A percentile compares a stretch with the other conserved stretches of the same genome.
Evolutionary conservation across 2,797 vertebrate genomes (phyloP).

Genomic region (Catharus ustulatus): DNA sequence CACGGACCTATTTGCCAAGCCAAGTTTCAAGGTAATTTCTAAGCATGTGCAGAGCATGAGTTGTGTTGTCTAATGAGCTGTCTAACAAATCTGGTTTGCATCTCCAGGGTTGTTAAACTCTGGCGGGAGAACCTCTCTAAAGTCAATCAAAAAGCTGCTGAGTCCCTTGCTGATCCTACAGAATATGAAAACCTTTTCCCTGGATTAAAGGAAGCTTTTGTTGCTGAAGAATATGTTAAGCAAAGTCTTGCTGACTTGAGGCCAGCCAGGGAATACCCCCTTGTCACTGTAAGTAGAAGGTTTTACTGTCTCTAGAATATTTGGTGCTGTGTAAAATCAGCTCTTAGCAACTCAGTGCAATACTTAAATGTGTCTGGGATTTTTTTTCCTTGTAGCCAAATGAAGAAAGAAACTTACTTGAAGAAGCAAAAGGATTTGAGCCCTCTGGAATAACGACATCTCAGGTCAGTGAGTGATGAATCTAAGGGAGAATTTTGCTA

Average conservation of each 20-base stretch:
- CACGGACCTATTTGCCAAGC: constrained; percentile 95
- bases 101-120: constrained; percentile 89
- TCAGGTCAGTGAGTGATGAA: constrained; percentile 65
- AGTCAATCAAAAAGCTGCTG: constrained; percentile 97
- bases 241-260: constrained; percentile 80
- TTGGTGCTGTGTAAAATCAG: constrained; percentile 8
- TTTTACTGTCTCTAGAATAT: constrained; percentile 78
- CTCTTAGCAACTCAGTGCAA: neutral
- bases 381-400: constrained; percentile 83
- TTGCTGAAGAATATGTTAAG: constrained; percentile 90
- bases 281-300: constrained; percentile 87
- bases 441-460: constrained; percentile 70
- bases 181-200: constrained; percentile 99
- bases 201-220: constrained; percentile 93
- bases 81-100: neutral
- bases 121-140: constrained; percentile 95
- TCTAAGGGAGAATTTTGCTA: neutral
- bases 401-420: constrained; percentile 94
- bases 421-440: constrained; percentile 90
- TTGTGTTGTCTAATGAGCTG: neutral
- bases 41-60: neutral
- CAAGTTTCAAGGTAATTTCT: constrained; percentile 90
- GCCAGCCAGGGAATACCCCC: constrained; percentile 90
- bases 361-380: neutral
- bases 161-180: constrained; percentile 96